Conservation (phyloP, 2,888 invertebrate species). For the Tethea ocularis region DNA sequence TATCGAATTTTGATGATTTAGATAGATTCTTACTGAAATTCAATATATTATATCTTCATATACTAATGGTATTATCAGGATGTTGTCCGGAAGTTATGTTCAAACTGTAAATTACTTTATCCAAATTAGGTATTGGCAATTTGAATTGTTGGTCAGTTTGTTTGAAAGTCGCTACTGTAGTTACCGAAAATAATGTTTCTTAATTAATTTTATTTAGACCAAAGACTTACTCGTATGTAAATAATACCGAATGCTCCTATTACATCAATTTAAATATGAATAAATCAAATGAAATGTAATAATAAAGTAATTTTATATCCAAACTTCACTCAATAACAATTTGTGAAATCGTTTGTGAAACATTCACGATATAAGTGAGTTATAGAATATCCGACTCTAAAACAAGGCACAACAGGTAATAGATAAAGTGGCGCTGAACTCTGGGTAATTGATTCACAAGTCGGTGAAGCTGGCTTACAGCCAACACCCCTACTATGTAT, state of each 20-base stretch:
- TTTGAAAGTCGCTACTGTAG: too few relatives aligned
- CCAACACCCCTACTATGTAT: slow-evolving; percentile 9
- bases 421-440: slow-evolving; percentile 14
- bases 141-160: too few relatives aligned
- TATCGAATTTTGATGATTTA: too few relatives aligned
- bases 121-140: too few relatives aligned
- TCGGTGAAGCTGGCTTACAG: slow-evolving; percentile 4
- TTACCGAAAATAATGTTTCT: too few relatives aligned
- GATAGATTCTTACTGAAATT: too few relatives aligned
- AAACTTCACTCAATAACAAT: background rate
- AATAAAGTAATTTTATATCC: background rate
- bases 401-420: slow-evolving; percentile 42
- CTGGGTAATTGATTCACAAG: slow-evolving; percentile 11
- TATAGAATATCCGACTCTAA: slow-evolving; percentile 11
- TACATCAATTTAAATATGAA: too few relatives aligned
- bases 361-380: background rate
- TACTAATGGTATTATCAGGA: too few relatives aligned
- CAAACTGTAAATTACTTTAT: too few relatives aligned
- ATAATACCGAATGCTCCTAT: background rate
- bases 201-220: background rate
- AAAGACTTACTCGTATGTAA: background rate
- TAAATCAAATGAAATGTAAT: background rate
- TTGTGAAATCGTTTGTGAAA: background rate
- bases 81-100: too few relatives aligned
- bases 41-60: too few relatives aligned